A percentile compares a stretch with the other conserved stretches of the same genome.
These are phyloP conservation scores for Drosophila pegasa DNA, from an alignment of 2,888 invertebrate genomes.

Conservation along the genomic window DNA sequence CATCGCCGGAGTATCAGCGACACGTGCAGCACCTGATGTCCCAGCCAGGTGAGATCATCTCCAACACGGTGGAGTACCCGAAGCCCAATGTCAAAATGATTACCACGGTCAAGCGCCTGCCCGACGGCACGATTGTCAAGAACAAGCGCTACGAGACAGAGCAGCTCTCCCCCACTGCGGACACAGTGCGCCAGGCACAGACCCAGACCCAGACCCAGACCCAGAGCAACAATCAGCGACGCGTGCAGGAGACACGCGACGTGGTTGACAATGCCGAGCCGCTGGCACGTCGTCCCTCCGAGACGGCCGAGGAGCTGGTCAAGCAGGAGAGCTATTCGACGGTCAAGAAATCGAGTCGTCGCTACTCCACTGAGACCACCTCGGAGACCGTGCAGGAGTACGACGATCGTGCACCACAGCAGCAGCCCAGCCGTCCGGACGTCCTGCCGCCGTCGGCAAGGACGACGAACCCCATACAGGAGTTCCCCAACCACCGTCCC, in stretches of 20 bases:
- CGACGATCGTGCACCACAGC: conserved; percentile 53
- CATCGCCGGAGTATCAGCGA: conserved; percentile 83
- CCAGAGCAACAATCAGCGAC: conserved; percentile 39
- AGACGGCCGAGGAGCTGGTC: conserved; percentile 55
- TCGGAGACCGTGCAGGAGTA: conserved; percentile 82
- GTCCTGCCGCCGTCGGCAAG: conserved; percentile 55
- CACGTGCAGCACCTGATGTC: conserved; percentile 82
- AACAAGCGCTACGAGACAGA: conserved; percentile 89
- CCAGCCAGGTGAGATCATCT: conserved; percentile 86
- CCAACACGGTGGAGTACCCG: conserved; percentile 87
- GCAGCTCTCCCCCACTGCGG: conserved; percentile 65
- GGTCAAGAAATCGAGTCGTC: conserved; percentile 82
- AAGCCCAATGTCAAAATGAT: conserved; percentile 89
- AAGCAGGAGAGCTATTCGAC: conserved; percentile 77
- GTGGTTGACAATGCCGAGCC: conserved; percentile 78
- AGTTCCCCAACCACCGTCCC: conserved; percentile 69
- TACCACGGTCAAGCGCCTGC: conserved; percentile 88
- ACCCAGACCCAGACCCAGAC: conserved; percentile 41
- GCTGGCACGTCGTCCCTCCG: conserved; percentile 46
- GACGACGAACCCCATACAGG: conserved; percentile 74
- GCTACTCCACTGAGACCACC: conserved; percentile 82
- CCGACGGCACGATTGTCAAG: conserved; percentile 89
- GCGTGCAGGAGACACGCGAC: conserved; percentile 63
- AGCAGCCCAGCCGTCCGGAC: conserved; percentile 2
- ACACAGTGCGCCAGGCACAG: conserved; percentile 56